Conservation (phyloP, 2,113 vertebrate genomes). For the Ceratotherium simum region DNA sequence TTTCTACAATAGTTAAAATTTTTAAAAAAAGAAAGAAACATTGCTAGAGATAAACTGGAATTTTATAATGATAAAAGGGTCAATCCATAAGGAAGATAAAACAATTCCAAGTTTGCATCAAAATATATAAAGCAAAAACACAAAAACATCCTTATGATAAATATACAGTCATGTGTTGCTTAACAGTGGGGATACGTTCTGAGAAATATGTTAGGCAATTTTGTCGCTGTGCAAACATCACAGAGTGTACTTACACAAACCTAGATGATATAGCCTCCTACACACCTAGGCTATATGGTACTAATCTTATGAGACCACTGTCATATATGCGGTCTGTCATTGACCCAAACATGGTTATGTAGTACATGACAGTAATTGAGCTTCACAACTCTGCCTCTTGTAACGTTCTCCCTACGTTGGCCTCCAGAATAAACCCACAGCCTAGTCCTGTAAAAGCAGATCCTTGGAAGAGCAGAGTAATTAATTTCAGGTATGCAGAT, state of each 20-base stretch:
- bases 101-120: conserved; percentile 37
- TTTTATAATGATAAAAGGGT: conserved; percentile 26
- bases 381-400: not conserved
- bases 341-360: too few species aligned
- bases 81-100: not conserved
- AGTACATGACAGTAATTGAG: not conserved
- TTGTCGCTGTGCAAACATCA: too few species aligned
- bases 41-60: not conserved
- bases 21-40: not conserved
- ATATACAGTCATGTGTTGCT: not conserved
- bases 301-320: too few species aligned
- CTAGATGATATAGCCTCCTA: too few species aligned
- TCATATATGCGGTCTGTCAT: too few species aligned
- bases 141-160: not conserved
- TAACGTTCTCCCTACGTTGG: not conserved
- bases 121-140: conserved; percentile 30
- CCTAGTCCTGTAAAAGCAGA: not conserved
- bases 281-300: too few species aligned
- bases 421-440: not conserved
- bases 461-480: not conserved
- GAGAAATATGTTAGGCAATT: too few species aligned
- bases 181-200: too few species aligned
- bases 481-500: conserved; percentile 33
- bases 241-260: too few species aligned
- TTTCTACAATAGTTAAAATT: not conserved